A percentile compares a stretch with the other conserved stretches of the same genome.
Evolutionary conservation across 2,888 invertebrate genomes (phyloP).

Genomic region (Xestobium rufovillosum): DNA sequence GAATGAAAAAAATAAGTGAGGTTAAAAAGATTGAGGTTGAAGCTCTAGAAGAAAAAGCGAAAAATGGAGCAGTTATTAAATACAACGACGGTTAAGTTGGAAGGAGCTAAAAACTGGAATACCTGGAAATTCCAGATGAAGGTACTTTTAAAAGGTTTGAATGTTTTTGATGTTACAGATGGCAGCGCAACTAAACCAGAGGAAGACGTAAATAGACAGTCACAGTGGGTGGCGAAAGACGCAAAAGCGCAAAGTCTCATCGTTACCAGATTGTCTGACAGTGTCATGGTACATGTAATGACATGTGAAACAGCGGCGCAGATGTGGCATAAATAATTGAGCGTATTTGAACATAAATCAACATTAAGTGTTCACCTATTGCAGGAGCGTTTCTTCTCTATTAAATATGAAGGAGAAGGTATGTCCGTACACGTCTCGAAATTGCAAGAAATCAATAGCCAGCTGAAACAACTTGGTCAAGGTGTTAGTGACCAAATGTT

Average conservation of each 20-base stretch:
- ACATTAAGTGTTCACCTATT: conserved; percentile 31
- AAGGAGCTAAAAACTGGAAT: conserved; percentile 15
- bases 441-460: conserved; percentile 5
- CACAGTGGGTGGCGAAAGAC: conserved; percentile 22
- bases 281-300: conserved; percentile 24
- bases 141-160: conserved; percentile 10
- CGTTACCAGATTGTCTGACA: conserved; percentile 22
- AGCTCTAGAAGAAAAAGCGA: background rate
- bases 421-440: conserved; percentile 1
- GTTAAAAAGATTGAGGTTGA: conserved; percentile 1
- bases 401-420: conserved; percentile 20
- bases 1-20: too few relatives aligned
- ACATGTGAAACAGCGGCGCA: conserved; percentile 25
- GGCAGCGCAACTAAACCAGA: conserved; percentile 11
- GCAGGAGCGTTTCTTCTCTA: conserved; percentile 32
- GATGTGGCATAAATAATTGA: conserved; percentile 30
- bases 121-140: conserved; percentile 21
- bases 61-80: background rate
- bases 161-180: conserved; percentile 16
- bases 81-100: conserved; percentile 7
- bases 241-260: conserved; percentile 26
- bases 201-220: conserved; percentile 1
- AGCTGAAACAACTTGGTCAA: conserved; percentile 9
- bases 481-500: conserved; percentile 13
- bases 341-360: conserved; percentile 32